Evolutionary conservation across 2,113 vertebrate species (phyloP).

Genomic region (Atherinomorus stipes): DNA sequence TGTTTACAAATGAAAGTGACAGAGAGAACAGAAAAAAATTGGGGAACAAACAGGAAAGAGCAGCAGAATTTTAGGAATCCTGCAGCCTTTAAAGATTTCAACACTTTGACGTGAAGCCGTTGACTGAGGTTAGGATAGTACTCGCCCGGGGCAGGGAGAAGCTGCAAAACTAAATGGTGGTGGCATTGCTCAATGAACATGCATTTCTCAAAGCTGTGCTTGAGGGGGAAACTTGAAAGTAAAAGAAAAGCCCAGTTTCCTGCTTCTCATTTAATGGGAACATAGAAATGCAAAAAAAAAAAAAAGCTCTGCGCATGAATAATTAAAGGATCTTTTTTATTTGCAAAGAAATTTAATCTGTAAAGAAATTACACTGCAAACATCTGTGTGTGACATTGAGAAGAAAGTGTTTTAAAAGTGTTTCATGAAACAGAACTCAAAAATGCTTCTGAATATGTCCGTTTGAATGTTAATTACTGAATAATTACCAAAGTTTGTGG

Average conservation of each 20-base stretch:
- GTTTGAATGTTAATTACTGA: no score
- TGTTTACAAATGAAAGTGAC: slow-evolving; percentile 1
- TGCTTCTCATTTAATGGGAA: neutral
- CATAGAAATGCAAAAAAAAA: neutral
- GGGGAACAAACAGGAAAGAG: neutral
- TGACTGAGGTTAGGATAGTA: slow-evolving; percentile 8
- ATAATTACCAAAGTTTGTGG: no score
- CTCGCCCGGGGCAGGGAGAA: slow-evolving; percentile 23
- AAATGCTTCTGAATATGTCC: no score
- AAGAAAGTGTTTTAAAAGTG: no score
- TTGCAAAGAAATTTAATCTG: no score
- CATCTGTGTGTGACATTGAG: no score
- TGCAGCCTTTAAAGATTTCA: slow-evolving; percentile 28
- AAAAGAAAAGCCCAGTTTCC: slow-evolving; percentile 1
- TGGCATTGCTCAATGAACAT: slow-evolving; percentile 40
- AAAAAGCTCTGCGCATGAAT: neutral
- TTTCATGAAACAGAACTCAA: no score
- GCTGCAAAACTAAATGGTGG: neutral
- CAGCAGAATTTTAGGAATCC: slow-evolving; percentile 1
- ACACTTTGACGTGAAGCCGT: slow-evolving; percentile 6
- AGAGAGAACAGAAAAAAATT: neutral
- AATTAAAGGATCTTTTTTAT: neutral
- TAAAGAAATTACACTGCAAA: no score
- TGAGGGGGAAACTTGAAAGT: neutral
- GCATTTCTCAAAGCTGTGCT: slow-evolving; percentile 20